Evolutionary conservation across 1,140 invertebrate genomes (phyloP).

Genomic region (Dendrolimus punctatus): DNA sequence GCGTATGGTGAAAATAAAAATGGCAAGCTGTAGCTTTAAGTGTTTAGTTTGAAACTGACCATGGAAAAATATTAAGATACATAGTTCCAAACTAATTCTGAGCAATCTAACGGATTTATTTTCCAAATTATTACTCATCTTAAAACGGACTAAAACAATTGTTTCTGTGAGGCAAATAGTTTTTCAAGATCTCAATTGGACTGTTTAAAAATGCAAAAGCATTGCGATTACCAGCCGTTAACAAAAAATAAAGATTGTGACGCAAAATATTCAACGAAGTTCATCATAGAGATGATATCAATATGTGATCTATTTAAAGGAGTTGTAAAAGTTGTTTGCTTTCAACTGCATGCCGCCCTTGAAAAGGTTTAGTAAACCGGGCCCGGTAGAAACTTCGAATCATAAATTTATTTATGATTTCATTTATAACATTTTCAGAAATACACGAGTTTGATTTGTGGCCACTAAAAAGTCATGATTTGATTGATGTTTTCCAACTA

Average conservation of each 20-base stretch:
- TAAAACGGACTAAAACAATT: too few species aligned
- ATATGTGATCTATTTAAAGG: conserved; percentile 38
- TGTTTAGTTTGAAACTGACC: too few species aligned
- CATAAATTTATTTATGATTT: conserved; percentile 35
- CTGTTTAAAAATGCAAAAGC: too few species aligned
- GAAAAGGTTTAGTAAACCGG: conserved; percentile 32
- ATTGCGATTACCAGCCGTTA: too few species aligned
- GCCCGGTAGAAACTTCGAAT: conserved; percentile 19
- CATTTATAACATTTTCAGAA: conserved; percentile 34
- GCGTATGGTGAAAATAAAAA: too few species aligned
- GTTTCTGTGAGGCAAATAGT: too few species aligned
- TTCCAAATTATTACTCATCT: too few species aligned
- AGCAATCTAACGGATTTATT: too few species aligned
- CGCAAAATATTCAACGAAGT: conserved; percentile 36
- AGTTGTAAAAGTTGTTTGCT: conserved; percentile 44
- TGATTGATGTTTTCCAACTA: conserved; percentile 21
- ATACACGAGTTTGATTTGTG: conserved; percentile 31
- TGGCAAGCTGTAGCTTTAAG: too few species aligned
- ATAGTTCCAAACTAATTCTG: too few species aligned
- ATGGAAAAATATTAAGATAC: too few species aligned
- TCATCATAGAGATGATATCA: conserved; percentile 43
- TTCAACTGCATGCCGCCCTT: conserved; percentile 43
- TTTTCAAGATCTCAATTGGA: too few species aligned
- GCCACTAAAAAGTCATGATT: conserved; percentile 23
- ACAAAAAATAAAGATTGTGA: conserved; percentile 33